Percentiles rank a stretch among this genome's conserved stretches.
These are phyloP conservation scores for Drosophila nannoptera DNA, from an alignment of 1,140 invertebrate genomes.

Conservation along the genomic window DNA sequence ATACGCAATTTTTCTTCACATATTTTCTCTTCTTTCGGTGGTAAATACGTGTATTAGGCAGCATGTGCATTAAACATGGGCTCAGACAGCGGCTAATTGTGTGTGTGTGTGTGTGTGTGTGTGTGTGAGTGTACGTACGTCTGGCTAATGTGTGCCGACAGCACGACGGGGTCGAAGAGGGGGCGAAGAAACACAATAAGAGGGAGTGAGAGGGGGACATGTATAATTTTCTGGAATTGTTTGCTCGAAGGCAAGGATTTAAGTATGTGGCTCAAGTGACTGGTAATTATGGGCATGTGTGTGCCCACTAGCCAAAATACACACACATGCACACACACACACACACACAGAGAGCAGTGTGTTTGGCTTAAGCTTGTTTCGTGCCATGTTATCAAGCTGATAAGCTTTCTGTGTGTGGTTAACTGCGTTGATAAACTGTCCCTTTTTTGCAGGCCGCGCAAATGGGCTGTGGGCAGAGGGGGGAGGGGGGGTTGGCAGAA, in stretches of 20 bases:
- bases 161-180: neutral
- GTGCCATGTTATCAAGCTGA: constrained; percentile 32
- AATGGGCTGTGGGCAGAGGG: neutral
- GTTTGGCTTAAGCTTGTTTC: constrained; percentile 9
- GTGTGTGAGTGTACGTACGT: neutral
- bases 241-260: constrained; percentile 41
- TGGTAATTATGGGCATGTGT: constrained; percentile 36
- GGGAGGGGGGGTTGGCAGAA: neutral
- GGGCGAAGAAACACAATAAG: neutral
- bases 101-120: neutral
- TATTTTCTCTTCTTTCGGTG: neutral
- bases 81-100: constrained; percentile 36
- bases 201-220: neutral
- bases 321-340: constrained; percentile 3
- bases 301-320: neutral
- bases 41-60: constrained; percentile 41
- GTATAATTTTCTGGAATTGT: constrained; percentile 44
- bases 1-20: constrained; percentile 54
- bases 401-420: constrained; percentile 37
- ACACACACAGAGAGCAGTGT: neutral
- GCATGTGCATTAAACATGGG: constrained; percentile 58
- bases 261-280: constrained; percentile 45
- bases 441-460: constrained; percentile 4
- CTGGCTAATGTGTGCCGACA: too few species aligned
- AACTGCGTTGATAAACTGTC: constrained; percentile 41